A percentile compares a stretch with the other conserved stretches of the same genome.
Evolutionary conservation across 2,797 vertebrate genomes (phyloP).

Genomic region (Lateolabrax maculatus): DNA sequence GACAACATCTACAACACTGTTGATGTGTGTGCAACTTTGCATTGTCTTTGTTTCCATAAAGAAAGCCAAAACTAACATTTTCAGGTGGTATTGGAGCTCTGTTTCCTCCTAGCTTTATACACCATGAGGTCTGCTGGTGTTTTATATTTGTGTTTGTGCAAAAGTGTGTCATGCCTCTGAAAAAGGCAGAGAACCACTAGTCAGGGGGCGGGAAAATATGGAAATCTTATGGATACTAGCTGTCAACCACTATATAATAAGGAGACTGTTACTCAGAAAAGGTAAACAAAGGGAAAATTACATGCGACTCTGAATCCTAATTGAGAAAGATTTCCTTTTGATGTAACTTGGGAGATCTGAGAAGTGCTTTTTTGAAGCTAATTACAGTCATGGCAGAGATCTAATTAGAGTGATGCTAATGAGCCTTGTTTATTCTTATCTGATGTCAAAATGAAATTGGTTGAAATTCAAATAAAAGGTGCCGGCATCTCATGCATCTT

Average conservation of each 20-base stretch:
- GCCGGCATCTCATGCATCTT: conserved; percentile 49
- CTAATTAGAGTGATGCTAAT: conserved; percentile 87
- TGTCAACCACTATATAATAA: conserved; percentile 62
- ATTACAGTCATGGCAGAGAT: conserved; percentile 81
- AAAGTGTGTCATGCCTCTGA: conserved; percentile 51
- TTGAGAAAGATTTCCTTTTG: conserved; percentile 84
- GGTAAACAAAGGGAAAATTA: conserved; percentile 82
- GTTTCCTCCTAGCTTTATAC: neutral
- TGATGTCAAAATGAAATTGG: conserved; percentile 79
- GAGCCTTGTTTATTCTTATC: conserved; percentile 83
- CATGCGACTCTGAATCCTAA: conserved; percentile 77
- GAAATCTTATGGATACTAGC: conserved; percentile 50
- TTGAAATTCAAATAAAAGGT: conserved; percentile 74
- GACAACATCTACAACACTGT: too few relatives aligned
- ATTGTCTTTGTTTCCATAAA: neutral
- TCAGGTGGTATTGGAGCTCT: neutral
- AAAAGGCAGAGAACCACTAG: conserved; percentile 22
- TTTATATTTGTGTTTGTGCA: neutral
- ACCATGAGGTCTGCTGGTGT: neutral
- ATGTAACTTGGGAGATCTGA: conserved; percentile 84
- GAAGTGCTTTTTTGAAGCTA: conserved; percentile 75
- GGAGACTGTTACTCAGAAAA: conserved; percentile 60
- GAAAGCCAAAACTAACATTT: neutral
- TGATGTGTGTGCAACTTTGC: too few relatives aligned
- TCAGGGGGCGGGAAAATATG: conserved; percentile 55